Base-by-base conservation (phyloP, 2,113 vertebrate species). In the Xiphorhynchus elegans region DNA sequence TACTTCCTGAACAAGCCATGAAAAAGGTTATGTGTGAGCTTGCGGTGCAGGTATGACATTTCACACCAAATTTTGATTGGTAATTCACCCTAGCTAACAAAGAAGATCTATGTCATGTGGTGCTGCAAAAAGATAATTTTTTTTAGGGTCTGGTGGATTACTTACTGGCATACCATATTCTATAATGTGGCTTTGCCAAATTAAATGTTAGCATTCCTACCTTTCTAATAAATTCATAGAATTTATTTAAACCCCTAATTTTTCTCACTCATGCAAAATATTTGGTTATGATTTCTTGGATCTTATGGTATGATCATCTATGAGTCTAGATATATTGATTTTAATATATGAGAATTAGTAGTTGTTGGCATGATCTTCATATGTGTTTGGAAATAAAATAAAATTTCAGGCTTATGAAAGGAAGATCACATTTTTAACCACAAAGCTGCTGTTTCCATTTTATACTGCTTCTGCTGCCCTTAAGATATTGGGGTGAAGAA, bases 401-500 rank as follows among this genome's bases (percentile, higher is more conserved):
- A 63, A 87, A 84, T 67, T 66, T 92, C 33, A 63, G 42, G 33
- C 31, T 81, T 70, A 50, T 24, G 53, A 39, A 69, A 77, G 25
- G 21, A 78, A 46, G 67, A 50, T 29, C 28, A 35, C 7, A 4
- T 47, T 92, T 96, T 82, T 74, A 95, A 90, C 63, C 87, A 29
- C 26, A 28, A 90, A 89, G 35, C 29, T 86, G 42, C 67, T 93
- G 42, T 93, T 95, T 87, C 58, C 42, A 20, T 95, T 92, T 62
- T 85, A 13, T 78, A 76, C 88, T 90, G 63, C 72, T 96, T 93
- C 62, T 87, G 56, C 66, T 97, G 96, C 92, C 94, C 95, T 96
- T 95, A 83, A 96, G 95, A 96, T 95, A 97, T 92, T 94, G 95
- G 89, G 94, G 91, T 95, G 96, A 97, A 96, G 83, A 95, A 96